Conservation (phyloP, 2,797 vertebrate species). For the Peromyscus melanophrys region DNA sequence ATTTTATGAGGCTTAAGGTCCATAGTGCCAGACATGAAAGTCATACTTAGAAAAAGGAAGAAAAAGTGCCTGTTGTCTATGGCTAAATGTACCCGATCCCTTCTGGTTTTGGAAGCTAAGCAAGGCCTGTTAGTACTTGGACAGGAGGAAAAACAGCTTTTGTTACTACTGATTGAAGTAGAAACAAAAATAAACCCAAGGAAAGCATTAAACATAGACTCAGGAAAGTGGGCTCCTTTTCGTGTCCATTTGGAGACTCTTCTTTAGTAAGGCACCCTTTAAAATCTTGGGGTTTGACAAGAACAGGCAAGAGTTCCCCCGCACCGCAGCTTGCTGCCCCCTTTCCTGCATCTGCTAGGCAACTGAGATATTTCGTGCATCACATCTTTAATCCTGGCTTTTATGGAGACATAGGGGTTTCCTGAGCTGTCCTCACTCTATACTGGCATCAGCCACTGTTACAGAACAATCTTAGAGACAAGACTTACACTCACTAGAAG, state of each 20-base stretch:
- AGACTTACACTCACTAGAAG: slow-evolving; percentile 60
- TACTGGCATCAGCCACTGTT: neutral
- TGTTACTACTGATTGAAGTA: slow-evolving; percentile 48
- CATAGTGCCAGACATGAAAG: neutral
- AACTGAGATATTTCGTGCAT: neutral
- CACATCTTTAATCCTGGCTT: slow-evolving; percentile 39
- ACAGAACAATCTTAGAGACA: slow-evolving; percentile 57
- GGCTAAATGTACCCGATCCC: too few relatives aligned
- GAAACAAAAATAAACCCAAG: slow-evolving; percentile 50
- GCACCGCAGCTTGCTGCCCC: neutral
- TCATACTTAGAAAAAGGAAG: neutral
- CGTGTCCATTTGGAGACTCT: neutral
- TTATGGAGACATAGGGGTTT: neutral
- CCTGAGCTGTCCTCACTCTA: neutral
- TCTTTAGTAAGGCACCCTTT: neutral
- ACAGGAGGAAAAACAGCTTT: neutral
- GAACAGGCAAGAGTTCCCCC: neutral
- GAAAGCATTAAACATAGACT: neutral
- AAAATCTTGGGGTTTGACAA: slow-evolving; percentile 4
- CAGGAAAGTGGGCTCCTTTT: neutral
- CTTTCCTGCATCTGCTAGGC: neutral
- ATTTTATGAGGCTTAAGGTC: slow-evolving; percentile 48
- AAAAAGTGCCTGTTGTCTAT: neutral
- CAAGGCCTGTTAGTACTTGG: neutral
- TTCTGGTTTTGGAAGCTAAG: neutral